Base-by-base conservation (phyloP, 2,888 invertebrate species). In the Synergus gifuensis region DNA sequence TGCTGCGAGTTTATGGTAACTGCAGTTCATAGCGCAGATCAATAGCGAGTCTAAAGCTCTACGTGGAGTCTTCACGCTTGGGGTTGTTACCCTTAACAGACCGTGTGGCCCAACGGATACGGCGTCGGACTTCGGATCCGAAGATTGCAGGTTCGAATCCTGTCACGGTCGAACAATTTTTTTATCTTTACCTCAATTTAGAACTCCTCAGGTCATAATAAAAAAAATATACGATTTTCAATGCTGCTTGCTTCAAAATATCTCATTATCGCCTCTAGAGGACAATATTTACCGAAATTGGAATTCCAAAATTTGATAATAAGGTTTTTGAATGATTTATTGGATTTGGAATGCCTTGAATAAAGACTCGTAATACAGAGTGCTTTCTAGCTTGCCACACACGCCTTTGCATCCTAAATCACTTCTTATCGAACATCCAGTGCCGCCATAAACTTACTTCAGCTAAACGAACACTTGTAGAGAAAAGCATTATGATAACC, bases 71-170 rank as follows among this genome's bases (percentile, higher is more conserved):
- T 87, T 73, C 40, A 63, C 67, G 79, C 83, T 83, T 77, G 84
- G 89, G 89, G 87, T 86, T 83, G 62, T 85, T 80, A 87, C 89
- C 89, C 89, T 76, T 84, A 88, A 46, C 49, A 69, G 94, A 94
- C 94, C 94, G 94, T 94, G 94, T 94, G 94, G 94, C 94, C 94
- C 94, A 94, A 94, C 94, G 94, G 94, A 94, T 94, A 94, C 94
- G 94, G 94, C 94, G 94, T 94, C 94, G 94, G 94, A 93, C 93
- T 93, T 93, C 93, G 93, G 92, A 93, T 93, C 93, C 93, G 93
- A 93, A 93, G 93, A 93, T 93, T 93, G 93, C 93, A 93, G 93
- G 93, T 93, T 93, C 93, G 93, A 93, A 92, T 93, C 93, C 93
- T 93, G 93, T 93, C 93, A 93, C 93, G 93, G 93, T 93, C 92